phyloP scores from a whole-genome alignment of 1,140 invertebrate genomes.

The Scaptomyza graminum region DNA sequence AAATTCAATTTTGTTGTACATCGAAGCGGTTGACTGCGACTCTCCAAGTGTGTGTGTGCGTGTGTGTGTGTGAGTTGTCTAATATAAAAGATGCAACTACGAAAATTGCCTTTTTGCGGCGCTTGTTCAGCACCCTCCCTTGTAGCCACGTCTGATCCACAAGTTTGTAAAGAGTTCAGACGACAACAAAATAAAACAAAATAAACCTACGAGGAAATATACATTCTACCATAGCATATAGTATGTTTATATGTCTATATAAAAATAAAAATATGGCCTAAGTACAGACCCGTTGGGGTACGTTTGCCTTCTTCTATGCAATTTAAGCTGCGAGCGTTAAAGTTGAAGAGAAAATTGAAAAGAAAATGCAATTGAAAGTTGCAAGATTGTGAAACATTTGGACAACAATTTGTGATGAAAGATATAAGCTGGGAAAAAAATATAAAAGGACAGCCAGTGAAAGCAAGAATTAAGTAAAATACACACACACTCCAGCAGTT shows the following conservation, averaged over 20 bases:
- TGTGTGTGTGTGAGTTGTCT: conserved; percentile 44
- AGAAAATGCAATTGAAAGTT: conserved; percentile 61
- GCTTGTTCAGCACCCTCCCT: conserved; percentile 10
- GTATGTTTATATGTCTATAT: neutral
- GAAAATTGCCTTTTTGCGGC: conserved; percentile 69
- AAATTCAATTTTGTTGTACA: conserved; percentile 76
- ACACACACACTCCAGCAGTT: neutral
- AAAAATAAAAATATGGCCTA: conserved; percentile 4
- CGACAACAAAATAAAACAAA: conserved; percentile 27
- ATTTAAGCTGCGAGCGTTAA: conserved; percentile 20
- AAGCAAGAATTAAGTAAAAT: too few relatives aligned
- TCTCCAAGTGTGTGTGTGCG: conserved; percentile 20
- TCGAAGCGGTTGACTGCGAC: conserved; percentile 52
- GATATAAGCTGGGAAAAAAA: neutral
- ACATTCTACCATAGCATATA: conserved; percentile 1
- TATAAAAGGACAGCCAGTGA: neutral
- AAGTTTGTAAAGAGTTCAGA: conserved; percentile 17
- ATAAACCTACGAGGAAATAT: conserved; percentile 21
- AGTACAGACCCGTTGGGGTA: neutral
- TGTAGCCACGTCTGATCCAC: too few relatives aligned
- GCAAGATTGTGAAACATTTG: conserved; percentile 7
- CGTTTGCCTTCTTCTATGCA: neutral
- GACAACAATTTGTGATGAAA: conserved; percentile 17
- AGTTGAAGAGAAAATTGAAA: conserved; percentile 41
- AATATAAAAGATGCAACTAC: conserved; percentile 63